Base-by-base conservation (phyloP, 2,888 invertebrate genomes). In the Rhagophthalmus giganteus region DNA sequence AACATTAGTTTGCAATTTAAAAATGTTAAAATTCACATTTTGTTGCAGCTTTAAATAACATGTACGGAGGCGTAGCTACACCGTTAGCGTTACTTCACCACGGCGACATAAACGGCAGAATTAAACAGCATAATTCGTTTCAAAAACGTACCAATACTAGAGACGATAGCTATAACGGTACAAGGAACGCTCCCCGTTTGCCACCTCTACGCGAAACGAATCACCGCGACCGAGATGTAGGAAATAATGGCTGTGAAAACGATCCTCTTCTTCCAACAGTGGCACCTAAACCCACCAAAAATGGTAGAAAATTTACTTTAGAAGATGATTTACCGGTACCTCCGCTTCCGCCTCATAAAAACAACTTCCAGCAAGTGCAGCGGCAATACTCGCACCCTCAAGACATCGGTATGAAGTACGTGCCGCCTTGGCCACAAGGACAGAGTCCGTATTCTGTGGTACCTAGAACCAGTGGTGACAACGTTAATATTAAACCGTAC, bases 1-100 rank as follows among this genome's bases (percentile, higher is more conserved):
- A 37, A 27, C 14, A 26, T 16, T 30, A 14, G 15, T 28, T n/a
- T n/a, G n/a, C n/a, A n/a, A n/a, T 30, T 16, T 27, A 24, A 25
- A 11, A 35, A 9, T 35, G 26, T 27, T 25, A 14, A 9, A 14
- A 32, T 15, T 32, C 9, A 32, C 12, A 35, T 9, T 35, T 20
- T 14, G 24, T 50, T 66, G 30, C 54, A 74, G 73, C 70, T 60
- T 51, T 70, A 64, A 78, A 62, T 81, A 84, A 67, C 58, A 75
- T 79, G 62, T 86, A 85, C 65, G 87, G 87, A 0, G 87, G 87
- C 9, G 86, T 87, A 5, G 83, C 86, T 0, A 87, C 86, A 1
- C 86, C 86, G 0, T 73, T 86, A 20, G 85, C 85, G 10, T 79
- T 86, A 75, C 72, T 86, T 28, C 84, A 83, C 61, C 78, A 77